A percentile compares a stretch with the other conserved stretches of the same genome.
Evolutionary conservation across 2,797 vertebrate genomes (phyloP).

Genomic region (Ptychadena robeensis): DNA sequence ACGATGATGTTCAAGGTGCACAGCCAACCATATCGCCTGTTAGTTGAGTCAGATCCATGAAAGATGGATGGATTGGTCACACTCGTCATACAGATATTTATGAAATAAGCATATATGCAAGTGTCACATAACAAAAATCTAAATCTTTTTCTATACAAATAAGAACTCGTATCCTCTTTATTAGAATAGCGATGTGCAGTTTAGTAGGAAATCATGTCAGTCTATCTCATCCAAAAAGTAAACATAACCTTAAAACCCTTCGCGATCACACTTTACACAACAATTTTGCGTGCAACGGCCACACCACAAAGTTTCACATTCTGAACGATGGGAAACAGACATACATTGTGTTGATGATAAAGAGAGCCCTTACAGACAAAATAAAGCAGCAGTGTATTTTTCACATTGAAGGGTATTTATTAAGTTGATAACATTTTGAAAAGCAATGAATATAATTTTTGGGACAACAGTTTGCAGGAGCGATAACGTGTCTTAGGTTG

Average conservation of each 20-base stretch:
- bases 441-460: slow-evolving; percentile 93
- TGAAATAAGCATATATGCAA: not conserved
- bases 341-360: slow-evolving; percentile 77
- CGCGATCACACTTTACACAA: not conserved
- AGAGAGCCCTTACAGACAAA: slow-evolving; percentile 76
- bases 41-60: not conserved
- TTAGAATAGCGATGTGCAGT: too few relatives aligned
- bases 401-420: slow-evolving; percentile 83
- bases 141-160: too few relatives aligned
- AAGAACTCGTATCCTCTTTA: slow-evolving; percentile 1
- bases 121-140: too few relatives aligned
- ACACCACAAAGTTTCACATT: slow-evolving; percentile 62
- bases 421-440: slow-evolving; percentile 91
- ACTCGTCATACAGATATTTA: not conserved
- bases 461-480: slow-evolving; percentile 82
- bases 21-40: too few relatives aligned
- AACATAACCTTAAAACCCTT: not conserved
- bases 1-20: too few relatives aligned
- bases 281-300: slow-evolving; percentile 12
- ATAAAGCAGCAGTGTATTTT: slow-evolving; percentile 77
- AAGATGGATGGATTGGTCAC: not conserved
- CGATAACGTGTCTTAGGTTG: slow-evolving; percentile 87
- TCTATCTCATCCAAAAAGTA: not conserved
- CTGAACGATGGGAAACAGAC: slow-evolving; percentile 67
- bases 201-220: slow-evolving; percentile 7